Evolutionary conservation across 2,888 invertebrate species (phyloP).

Genomic region (Phanerotoma sp.): DNA sequence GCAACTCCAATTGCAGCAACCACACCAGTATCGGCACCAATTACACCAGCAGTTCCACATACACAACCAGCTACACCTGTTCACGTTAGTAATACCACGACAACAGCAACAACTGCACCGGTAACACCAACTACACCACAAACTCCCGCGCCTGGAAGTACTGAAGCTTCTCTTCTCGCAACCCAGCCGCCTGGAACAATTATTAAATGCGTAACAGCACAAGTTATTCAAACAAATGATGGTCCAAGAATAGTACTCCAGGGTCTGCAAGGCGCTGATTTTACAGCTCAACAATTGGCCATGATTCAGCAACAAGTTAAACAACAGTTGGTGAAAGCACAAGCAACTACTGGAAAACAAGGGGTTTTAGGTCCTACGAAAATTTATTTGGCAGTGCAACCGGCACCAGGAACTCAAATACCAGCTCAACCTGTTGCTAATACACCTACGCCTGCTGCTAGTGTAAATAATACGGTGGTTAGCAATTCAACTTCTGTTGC

Average conservation of each 20-base stretch:
- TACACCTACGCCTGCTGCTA: conserved; percentile 33
- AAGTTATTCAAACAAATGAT: conserved; percentile 81
- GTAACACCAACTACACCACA: conserved; percentile 28
- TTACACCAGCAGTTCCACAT: conserved; percentile 33
- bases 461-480: no score
- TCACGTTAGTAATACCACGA: conserved; percentile 23
- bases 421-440: conserved; percentile 34
- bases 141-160: conserved; percentile 57
- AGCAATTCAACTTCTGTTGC: conserved; percentile 28
- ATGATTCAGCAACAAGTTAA: conserved; percentile 88
- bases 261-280: conserved; percentile 79
- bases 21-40: conserved; percentile 30
- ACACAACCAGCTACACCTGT: conserved; percentile 35
- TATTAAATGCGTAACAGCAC: conserved; percentile 84
- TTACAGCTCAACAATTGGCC: conserved; percentile 78
- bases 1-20: conserved; percentile 32
- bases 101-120: conserved; percentile 44
- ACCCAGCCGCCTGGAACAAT: conserved; percentile 85
- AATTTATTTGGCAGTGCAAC: conserved; percentile 83
- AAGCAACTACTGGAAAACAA: conserved; percentile 83
- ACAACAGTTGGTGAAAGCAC: conserved; percentile 83
- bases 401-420: conserved; percentile 56
- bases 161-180: conserved; percentile 72
- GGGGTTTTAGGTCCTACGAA: conserved; percentile 83
- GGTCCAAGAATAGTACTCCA: conserved; percentile 85